Evolutionary conservation across 2,888 invertebrate species (phyloP).

Genomic region (Rhodophaea formosa): DNA sequence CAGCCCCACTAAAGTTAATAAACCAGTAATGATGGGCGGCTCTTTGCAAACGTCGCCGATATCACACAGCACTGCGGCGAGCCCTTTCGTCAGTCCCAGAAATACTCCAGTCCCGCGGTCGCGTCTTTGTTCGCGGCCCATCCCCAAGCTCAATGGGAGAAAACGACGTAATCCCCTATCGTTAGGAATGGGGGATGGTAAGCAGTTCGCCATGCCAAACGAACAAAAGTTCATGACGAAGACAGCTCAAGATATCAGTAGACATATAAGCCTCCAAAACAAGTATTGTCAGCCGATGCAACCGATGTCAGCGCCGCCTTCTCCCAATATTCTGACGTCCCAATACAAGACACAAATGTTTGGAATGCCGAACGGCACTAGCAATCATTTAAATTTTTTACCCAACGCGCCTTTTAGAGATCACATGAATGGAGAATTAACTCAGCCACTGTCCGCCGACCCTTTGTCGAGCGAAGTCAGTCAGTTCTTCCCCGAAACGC

Average conservation of each 20-base stretch:
- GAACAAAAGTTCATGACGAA: slow-evolving; percentile 69
- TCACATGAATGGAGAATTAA: slow-evolving; percentile 62
- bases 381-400: slow-evolving; percentile 69
- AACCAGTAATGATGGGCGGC: slow-evolving; percentile 61
- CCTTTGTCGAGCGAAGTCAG: slow-evolving; percentile 82
- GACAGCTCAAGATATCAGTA: slow-evolving; percentile 29
- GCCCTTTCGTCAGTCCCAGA: slow-evolving; percentile 91
- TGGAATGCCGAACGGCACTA: slow-evolving; percentile 62
- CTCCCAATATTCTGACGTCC: slow-evolving; percentile 79
- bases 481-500: slow-evolving; percentile 81
- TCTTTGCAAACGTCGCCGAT: slow-evolving; percentile 73
- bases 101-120: slow-evolving; percentile 87
- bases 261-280: slow-evolving; percentile 45
- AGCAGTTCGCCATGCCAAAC: slow-evolving; percentile 69
- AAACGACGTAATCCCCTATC: slow-evolving; percentile 62
- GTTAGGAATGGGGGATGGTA: slow-evolving; percentile 56
- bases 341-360: slow-evolving; percentile 77
- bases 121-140: slow-evolving; percentile 79
- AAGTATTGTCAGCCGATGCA: slow-evolving; percentile 79
- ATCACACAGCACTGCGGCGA: slow-evolving; percentile 85
- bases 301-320: slow-evolving; percentile 86
- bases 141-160: slow-evolving; percentile 66
- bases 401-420: slow-evolving; percentile 69
- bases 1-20: slow-evolving; percentile 63
- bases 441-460: slow-evolving; percentile 70